Percentiles rank a stretch among this genome's conserved stretches.
phyloP scores from a whole-genome alignment of 2,888 invertebrate species.

The Drosophila mimetica region DNA sequence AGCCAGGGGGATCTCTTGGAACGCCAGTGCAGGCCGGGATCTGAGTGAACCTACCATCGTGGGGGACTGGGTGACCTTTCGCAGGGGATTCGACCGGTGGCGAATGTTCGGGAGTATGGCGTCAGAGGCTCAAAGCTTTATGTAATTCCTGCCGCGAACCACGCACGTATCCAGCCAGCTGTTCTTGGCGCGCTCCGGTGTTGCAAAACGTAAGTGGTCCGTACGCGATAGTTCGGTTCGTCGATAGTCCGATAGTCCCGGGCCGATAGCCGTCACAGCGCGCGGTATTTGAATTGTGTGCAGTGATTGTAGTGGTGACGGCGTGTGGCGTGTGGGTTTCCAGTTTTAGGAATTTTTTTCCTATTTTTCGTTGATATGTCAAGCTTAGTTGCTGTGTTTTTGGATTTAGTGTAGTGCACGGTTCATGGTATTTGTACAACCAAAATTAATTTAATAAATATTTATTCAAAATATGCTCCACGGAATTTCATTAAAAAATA shows the following conservation, averaged over 20 bases:
- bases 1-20: not conserved
- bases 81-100: slow-evolving; percentile 45
- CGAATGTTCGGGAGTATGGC: slow-evolving; percentile 51
- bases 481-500: too few relatives aligned
- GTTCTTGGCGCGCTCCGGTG: slow-evolving; percentile 53
- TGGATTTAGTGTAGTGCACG: not conserved
- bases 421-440: not conserved
- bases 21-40: too few relatives aligned
- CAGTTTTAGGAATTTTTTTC: slow-evolving; percentile 8
- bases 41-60: slow-evolving; percentile 76
- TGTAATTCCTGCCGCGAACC: slow-evolving; percentile 77
- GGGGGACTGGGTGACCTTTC: slow-evolving; percentile 45
- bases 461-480: too few relatives aligned
- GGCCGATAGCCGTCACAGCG: slow-evolving; percentile 17
- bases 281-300: slow-evolving; percentile 36
- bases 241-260: slow-evolving; percentile 25
- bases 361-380: slow-evolving; percentile 9
- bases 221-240: slow-evolving; percentile 13
- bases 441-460: too few relatives aligned
- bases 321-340: slow-evolving; percentile 17
- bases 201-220: slow-evolving; percentile 30
- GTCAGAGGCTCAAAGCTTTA: slow-evolving; percentile 74
- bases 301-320: slow-evolving; percentile 5
- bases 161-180: slow-evolving; percentile 69
- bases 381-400: slow-evolving; percentile 15